phyloP scores from a whole-genome alignment of 2,113 vertebrate species.

The Urocitellus parryii region DNA sequence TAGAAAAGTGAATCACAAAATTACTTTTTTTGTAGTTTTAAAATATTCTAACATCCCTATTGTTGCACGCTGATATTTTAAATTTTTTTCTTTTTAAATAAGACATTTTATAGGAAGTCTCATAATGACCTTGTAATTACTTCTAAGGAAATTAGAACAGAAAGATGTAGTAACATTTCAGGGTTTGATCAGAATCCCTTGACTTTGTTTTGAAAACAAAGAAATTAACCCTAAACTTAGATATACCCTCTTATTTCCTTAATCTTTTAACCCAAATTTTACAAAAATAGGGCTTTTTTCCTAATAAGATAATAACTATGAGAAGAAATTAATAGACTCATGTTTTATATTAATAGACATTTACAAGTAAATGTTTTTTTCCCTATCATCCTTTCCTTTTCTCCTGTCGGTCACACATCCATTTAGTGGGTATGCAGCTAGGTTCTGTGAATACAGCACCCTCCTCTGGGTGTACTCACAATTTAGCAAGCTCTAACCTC shows the following conservation, averaged over 20 bases:
- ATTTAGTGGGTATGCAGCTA: neutral
- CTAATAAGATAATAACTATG: neutral
- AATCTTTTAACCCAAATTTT: conserved; percentile 6
- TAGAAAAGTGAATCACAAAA: neutral
- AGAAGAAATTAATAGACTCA: neutral
- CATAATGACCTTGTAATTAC: conserved; percentile 22
- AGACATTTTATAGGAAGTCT: neutral
- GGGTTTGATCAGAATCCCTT: neutral
- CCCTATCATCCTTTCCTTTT: neutral
- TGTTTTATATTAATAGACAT: too few species aligned
- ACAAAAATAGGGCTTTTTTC: conserved; percentile 37
- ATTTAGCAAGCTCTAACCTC: too few species aligned
- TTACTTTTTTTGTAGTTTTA: neutral
- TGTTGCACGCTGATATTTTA: neutral
- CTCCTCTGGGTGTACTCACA: neutral
- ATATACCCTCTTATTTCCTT: neutral
- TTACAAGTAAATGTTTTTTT: neutral
- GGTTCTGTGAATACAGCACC: neutral
- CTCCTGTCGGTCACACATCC: accelerated
- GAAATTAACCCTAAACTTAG: conserved; percentile 24
- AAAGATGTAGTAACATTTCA: neutral
- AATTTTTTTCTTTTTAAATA: neutral
- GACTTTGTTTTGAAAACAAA: conserved; percentile 57
- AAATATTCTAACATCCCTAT: neutral
- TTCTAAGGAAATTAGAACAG: conserved; percentile 39